Percentiles rank a stretch among this genome's conserved stretches.
Evolutionary conservation across 2,113 vertebrate species (phyloP).

Genomic region (Emydocephalus ijimae): DNA sequence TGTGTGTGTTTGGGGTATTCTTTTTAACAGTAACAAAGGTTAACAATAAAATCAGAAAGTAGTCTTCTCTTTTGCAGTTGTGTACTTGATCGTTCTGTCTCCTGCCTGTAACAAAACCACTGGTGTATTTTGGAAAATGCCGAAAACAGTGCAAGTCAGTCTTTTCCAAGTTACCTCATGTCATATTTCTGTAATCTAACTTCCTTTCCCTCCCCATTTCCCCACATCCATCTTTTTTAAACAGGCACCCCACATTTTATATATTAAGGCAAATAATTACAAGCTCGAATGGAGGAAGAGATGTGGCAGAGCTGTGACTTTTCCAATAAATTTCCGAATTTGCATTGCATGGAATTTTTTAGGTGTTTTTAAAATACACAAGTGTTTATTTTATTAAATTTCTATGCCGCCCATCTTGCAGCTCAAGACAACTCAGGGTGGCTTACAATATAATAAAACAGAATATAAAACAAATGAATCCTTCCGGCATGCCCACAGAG

Average conservation of each 20-base stretch:
- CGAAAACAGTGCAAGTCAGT: conserved; percentile 71
- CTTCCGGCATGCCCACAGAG: not conserved
- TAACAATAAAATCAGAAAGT: conserved; percentile 72
- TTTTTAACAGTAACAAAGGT: conserved; percentile 70
- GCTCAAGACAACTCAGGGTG: not conserved
- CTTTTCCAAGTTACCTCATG: conserved; percentile 37
- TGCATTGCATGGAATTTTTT: conserved; percentile 33
- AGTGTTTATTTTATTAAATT: not conserved
- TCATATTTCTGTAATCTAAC: conserved; percentile 64
- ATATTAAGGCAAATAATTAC: conserved; percentile 28
- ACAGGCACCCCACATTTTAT: conserved; percentile 32
- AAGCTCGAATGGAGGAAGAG: not conserved
- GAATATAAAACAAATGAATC: not conserved
- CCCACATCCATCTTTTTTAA: conserved; percentile 58
- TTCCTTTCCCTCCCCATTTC: not conserved
- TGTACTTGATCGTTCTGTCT: conserved; percentile 69
- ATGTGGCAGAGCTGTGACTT: not conserved
- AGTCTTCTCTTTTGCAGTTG: conserved; percentile 65
- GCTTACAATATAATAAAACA: not conserved
- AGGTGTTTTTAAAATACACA: conserved; percentile 35
- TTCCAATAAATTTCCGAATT: conserved; percentile 6
- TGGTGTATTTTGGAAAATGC: conserved; percentile 73
- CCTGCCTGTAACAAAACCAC: conserved; percentile 75
- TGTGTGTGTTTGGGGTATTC: conserved; percentile 51
- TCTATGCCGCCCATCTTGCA: not conserved